Conservation (phyloP, 2,797 vertebrate genomes). For the Stomatorhinus walkeri region DNA sequence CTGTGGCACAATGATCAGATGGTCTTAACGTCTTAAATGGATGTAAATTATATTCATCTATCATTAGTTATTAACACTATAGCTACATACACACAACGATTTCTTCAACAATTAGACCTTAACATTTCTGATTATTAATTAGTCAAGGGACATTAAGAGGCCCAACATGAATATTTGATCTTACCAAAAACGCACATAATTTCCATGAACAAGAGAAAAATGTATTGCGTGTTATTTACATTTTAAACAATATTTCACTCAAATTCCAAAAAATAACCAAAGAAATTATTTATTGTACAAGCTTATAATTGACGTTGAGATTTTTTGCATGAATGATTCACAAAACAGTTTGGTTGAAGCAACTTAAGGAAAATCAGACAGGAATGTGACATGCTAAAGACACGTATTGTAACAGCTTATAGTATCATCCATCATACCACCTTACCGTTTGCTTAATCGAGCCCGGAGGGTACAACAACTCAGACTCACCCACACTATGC, state of each 20-base stretch:
- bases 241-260: neutral
- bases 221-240: neutral
- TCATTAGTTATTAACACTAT: conserved; percentile 84
- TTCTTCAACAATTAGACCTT: conserved; percentile 87
- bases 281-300: neutral
- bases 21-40: conserved; percentile 86
- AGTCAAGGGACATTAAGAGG: conserved; percentile 59
- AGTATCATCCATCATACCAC: neutral
- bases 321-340: neutral
- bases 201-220: neutral
- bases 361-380: neutral
- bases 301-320: neutral
- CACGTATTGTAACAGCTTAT: neutral
- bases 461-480: neutral
- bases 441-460: neutral
- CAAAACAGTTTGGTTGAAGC: neutral
- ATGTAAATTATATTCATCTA: conserved; percentile 97
- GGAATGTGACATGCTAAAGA: neutral
- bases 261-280: neutral
- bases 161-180: conserved; percentile 57
- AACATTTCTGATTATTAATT: conserved; percentile 82
- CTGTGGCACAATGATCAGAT: conserved; percentile 82
- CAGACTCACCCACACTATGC: neutral
- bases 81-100: conserved; percentile 76
- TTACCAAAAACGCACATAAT: conserved; percentile 51